A percentile compares a stretch with the other conserved stretches of the same genome.
phyloP scores from a whole-genome alignment of 2,888 invertebrate genomes.

The Nephrotoma appendiculata region DNA sequence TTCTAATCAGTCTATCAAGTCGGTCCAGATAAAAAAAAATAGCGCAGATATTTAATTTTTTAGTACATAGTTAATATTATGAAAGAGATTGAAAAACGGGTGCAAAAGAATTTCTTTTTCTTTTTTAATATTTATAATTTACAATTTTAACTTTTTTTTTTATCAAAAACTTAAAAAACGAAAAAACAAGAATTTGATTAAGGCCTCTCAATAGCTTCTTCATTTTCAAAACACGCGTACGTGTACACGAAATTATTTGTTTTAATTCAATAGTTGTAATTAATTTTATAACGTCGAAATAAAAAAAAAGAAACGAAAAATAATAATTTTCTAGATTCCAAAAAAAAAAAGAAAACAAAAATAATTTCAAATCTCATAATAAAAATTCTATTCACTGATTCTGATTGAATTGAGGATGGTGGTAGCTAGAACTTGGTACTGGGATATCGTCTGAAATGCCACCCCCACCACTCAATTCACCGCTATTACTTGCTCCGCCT shows the following conservation, averaged over 20 bases:
- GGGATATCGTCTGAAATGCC: constrained; percentile 12
- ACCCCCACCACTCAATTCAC: not conserved
- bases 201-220: not conserved
- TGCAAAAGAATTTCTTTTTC: not conserved
- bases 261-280: not conserved
- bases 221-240: not conserved
- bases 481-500: not conserved
- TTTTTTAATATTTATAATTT: not conserved
- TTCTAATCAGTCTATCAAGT: not conserved
- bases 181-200: not conserved
- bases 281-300: not conserved
- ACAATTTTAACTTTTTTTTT: not conserved
- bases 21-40: not conserved
- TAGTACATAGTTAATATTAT: not conserved
- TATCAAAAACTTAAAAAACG: not conserved
- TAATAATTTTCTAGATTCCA: not conserved
- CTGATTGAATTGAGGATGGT: constrained; percentile 2
- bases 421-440: constrained; percentile 11
- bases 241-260: not conserved
- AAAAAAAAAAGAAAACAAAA: not conserved
- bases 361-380: not conserved
- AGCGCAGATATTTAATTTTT: not conserved
- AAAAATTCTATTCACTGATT: not conserved
- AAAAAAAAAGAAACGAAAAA: not conserved
- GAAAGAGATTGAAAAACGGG: not conserved